Percentiles rank a stretch among this genome's conserved stretches.
Evolutionary conservation across 2,797 vertebrate genomes (phyloP).

Genomic region (Mus spretus): DNA sequence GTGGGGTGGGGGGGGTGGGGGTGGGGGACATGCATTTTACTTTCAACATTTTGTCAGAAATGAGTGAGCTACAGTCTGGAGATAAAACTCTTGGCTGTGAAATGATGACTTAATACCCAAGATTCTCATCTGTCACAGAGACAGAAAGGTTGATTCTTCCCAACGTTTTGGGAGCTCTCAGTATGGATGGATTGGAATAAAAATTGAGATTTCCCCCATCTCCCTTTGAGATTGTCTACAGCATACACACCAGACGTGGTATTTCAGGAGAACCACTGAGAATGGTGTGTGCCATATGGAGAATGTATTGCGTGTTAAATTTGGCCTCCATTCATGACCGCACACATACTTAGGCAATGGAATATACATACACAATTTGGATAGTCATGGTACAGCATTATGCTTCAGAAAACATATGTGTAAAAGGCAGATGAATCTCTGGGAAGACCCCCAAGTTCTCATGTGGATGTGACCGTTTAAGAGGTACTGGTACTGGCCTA

Average conservation of each 20-base stretch:
- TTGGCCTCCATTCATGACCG: background rate
- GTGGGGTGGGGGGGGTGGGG: background rate
- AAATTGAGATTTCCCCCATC: background rate
- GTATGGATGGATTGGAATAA: constrained; percentile 15
- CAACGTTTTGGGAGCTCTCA: background rate
- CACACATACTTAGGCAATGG: constrained; percentile 13
- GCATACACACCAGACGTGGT: background rate
- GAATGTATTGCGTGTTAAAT: constrained; percentile 48
- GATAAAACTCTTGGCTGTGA: constrained; percentile 63
- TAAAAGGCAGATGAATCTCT: background rate
- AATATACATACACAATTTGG: background rate
- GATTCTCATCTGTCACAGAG: constrained; percentile 32
- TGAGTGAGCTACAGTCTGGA: constrained; percentile 78
- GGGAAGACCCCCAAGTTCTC: background rate
- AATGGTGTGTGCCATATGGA: background rate
- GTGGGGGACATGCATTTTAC: constrained; percentile 13
- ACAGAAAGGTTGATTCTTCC: constrained; percentile 52
- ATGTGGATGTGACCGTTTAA: background rate
- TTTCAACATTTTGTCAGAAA: constrained; percentile 79
- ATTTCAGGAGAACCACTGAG: background rate
- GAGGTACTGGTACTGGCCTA: background rate
- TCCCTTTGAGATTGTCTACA: background rate
- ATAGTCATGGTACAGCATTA: background rate
- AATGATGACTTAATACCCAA: constrained; percentile 39
- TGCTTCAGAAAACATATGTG: background rate